These are phyloP conservation scores for Battus philenor DNA, from an alignment of 1,140 invertebrate genomes.

Conservation along the genomic window DNA sequence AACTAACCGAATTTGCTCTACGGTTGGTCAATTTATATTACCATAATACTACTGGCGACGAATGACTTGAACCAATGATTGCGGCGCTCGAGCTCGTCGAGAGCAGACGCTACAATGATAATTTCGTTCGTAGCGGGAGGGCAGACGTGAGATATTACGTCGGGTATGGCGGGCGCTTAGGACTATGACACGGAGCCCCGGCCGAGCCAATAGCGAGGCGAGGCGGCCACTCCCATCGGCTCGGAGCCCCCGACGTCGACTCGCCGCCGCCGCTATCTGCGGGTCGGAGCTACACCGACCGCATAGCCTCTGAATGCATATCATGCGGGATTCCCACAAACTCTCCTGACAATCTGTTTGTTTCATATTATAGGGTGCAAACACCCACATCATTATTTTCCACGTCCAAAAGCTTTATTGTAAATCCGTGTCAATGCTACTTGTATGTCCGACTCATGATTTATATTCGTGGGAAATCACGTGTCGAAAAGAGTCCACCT, in stretches of 20 bases:
- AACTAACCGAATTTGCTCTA: conserved; percentile 76
- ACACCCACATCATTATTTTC: conserved; percentile 71
- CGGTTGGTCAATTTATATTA: conserved; percentile 78
- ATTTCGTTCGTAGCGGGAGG: conserved; percentile 40
- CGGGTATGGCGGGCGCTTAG: conserved; percentile 42
- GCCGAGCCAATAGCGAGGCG: conserved; percentile 41
- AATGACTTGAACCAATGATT: conserved; percentile 51
- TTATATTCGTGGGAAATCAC: conserved; percentile 67
- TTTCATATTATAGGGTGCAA: conserved; percentile 52
- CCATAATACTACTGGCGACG: conserved; percentile 60
- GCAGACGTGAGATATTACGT: conserved; percentile 42
- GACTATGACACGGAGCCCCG: conserved; percentile 24
- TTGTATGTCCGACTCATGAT: conserved; percentile 61
- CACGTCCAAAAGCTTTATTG: conserved; percentile 58
- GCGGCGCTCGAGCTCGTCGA: conserved; percentile 31
- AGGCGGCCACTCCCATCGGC: conserved; percentile 42
- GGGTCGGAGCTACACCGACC: conserved; percentile 24
- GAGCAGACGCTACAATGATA: conserved; percentile 27
- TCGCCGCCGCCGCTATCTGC: conserved; percentile 24
- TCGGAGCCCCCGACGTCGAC: conserved; percentile 14
- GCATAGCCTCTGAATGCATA: conserved; percentile 20
- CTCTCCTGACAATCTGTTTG: conserved; percentile 55
- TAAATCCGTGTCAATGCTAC: conserved; percentile 64
- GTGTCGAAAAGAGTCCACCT: not conserved
- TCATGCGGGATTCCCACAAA: conserved; percentile 71